Base-by-base conservation (phyloP, 2,888 invertebrate genomes). In the Synanthedon andrenaeformis region DNA sequence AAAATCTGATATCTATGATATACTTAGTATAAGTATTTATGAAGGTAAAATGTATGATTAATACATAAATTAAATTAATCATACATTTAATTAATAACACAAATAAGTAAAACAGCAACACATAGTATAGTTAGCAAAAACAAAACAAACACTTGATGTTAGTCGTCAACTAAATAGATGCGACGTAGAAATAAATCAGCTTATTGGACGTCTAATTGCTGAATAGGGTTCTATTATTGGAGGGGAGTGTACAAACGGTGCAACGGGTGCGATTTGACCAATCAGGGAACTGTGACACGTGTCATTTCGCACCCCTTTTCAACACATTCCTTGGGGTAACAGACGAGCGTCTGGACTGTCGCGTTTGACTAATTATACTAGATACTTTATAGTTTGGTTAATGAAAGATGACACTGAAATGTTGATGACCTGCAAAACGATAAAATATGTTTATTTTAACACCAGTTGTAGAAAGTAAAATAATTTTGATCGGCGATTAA, bases 291-390 rank as follows among this genome's bases (percentile, higher is more conserved):
- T 62, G 62, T 63, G 82, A 79, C 83, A 79, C 84, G 84, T 84
- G 85, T 80, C 83, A 75, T 71, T 76, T 77, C 69, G 78, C 80
- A 83, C 84, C 84, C 84, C 82, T 82, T 82, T 71, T 69, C 70
- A 71, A 72, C 72, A 75, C 76, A 77, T 82, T 79, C 76, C 79
- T 75, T 76, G 77, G 78, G 79, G 77, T 80, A 73, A 52, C 59
- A 74, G 60, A 76, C 81, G 62, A 51, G 70, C 76, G 69, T 54
- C 57, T 62, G 1, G 3, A 56, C 58, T 59, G 58, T 60, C 2
- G 51, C 45, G n/a, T 45, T 45, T 13, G 8, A 10, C 6, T 10
- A 35, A 8, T 35, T 0, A 6, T 35, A 35, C 6, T 2, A 1
- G 8, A 5, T n/a, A n/a, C n/a, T n/a, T 8, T n/a, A n/a, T 17